phyloP scores from a whole-genome alignment of 2,797 vertebrate genomes.

The Cossypha heuglini region DNA sequence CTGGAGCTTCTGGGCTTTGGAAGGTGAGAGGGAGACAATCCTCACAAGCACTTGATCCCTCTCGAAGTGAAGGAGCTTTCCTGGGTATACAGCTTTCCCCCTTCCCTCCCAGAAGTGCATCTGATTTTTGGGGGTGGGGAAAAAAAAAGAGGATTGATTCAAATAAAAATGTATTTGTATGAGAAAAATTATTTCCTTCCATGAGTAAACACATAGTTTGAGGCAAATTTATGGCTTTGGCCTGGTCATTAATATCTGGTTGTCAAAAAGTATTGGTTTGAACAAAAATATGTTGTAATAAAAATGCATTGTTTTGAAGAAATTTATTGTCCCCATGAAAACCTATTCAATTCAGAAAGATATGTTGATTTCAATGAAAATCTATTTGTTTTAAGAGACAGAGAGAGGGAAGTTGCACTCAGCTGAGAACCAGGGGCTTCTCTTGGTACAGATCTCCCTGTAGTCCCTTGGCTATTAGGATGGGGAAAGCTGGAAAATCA shows the following conservation, averaged over 20 bases:
- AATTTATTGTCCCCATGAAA: conserved; percentile 85
- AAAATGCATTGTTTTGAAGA: conserved; percentile 85
- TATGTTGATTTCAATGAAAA: conserved; percentile 82
- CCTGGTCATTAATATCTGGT: conserved; percentile 83
- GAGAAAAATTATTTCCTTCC: conserved; percentile 83
- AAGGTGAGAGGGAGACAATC: background rate
- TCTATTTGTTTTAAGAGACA: conserved; percentile 76
- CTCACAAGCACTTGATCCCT: background rate
- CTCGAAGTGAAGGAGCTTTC: conserved; percentile 64
- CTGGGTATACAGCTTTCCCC: conserved; percentile 35
- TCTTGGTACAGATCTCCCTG: background rate
- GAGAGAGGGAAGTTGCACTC: conserved; percentile 28
- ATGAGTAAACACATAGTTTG: conserved; percentile 81
- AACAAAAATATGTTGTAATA: conserved; percentile 86
- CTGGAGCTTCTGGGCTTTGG: background rate
- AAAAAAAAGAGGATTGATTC: conserved; percentile 73
- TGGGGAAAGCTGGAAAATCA: conserved; percentile 23
- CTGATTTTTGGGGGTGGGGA: conserved; percentile 63
- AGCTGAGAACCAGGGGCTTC: conserved; percentile 8
- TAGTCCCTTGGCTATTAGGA: conserved; percentile 22
- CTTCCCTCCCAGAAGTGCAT: conserved; percentile 61
- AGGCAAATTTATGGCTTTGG: conserved; percentile 81
- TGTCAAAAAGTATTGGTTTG: conserved; percentile 86
- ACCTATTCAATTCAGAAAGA: conserved; percentile 78
- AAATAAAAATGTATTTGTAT: conserved; percentile 84